Conservation (phyloP, 92 coral and sea anemone genomes). For the Porites divaricata region DNA sequence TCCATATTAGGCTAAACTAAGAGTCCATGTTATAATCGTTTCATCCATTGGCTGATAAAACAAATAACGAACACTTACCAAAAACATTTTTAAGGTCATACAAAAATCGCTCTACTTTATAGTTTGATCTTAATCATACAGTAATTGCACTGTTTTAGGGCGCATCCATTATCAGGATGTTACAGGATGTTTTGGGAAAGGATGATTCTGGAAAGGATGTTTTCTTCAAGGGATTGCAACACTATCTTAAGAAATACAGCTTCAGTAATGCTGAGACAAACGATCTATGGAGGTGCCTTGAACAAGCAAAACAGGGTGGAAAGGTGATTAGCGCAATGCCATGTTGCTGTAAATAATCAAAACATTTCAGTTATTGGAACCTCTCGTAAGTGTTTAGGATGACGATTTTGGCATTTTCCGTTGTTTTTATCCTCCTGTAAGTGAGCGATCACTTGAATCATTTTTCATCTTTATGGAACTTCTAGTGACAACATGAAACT, state of each 20-base stretch:
- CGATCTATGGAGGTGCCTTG: conserved; percentile 81
- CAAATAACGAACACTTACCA: no score
- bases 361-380: no score
- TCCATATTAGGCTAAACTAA: no score
- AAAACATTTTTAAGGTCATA: no score
- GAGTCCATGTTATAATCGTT: no score
- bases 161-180: conserved; percentile 84
- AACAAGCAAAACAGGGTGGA: conserved; percentile 49
- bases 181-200: background rate
- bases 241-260: conserved; percentile 67
- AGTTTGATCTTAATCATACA: no score
- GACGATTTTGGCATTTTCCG: background rate
- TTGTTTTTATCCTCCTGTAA: no score
- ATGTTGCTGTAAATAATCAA: background rate
- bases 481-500: no score
- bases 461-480: no score
- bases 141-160: conserved; percentile 55
- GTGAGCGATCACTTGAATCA: no score
- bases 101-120: no score
- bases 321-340: background rate
- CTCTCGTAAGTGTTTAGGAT: background rate
- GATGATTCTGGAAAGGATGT: conserved; percentile 36
- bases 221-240: conserved; percentile 44
- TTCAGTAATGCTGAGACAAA: conserved; percentile 85
- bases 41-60: no score